Conservation (phyloP, 1,140 invertebrate genomes). For the Listronotus oregonensis region DNA sequence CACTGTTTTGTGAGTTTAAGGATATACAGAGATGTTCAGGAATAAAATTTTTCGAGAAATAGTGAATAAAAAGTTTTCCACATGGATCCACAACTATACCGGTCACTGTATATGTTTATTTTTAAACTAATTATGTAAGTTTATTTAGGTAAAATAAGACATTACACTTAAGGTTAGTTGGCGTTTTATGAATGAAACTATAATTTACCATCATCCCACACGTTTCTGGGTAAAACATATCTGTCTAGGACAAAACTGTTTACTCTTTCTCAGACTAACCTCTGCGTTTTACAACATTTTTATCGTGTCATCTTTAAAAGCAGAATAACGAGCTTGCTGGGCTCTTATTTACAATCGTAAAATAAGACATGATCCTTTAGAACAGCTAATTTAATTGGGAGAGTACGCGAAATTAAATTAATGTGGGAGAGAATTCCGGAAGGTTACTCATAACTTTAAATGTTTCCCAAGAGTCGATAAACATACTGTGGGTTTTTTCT, state of each 20-base stretch:
- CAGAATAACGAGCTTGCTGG: slow-evolving; percentile 19
- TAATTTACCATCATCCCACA: slow-evolving; percentile 20
- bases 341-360: slow-evolving; percentile 25
- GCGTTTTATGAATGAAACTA: slow-evolving; percentile 31
- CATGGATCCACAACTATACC: too few species aligned
- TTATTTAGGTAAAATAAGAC: too few species aligned
- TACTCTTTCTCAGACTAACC: slow-evolving; percentile 28
- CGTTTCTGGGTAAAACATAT: slow-evolving; percentile 16
- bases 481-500: too few species aligned
- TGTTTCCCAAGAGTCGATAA: too few species aligned
- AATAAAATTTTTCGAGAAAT: too few species aligned
- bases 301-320: slow-evolving; percentile 32
- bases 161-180: slow-evolving; percentile 17
- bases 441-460: too few species aligned
- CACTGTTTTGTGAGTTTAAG: too few species aligned
- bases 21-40: too few species aligned
- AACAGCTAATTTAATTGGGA: slow-evolving; percentile 25
- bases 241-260: slow-evolving; percentile 23
- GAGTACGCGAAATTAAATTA: slow-evolving; percentile 24
- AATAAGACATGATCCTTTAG: slow-evolving; percentile 17
- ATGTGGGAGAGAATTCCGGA: slow-evolving; percentile 19
- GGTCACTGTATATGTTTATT: too few species aligned
- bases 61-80: too few species aligned
- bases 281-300: slow-evolving; percentile 30
- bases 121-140: too few species aligned